These are phyloP conservation scores for Mallotus villosus DNA, from an alignment of 2,797 vertebrate species.

Conservation along the genomic window DNA sequence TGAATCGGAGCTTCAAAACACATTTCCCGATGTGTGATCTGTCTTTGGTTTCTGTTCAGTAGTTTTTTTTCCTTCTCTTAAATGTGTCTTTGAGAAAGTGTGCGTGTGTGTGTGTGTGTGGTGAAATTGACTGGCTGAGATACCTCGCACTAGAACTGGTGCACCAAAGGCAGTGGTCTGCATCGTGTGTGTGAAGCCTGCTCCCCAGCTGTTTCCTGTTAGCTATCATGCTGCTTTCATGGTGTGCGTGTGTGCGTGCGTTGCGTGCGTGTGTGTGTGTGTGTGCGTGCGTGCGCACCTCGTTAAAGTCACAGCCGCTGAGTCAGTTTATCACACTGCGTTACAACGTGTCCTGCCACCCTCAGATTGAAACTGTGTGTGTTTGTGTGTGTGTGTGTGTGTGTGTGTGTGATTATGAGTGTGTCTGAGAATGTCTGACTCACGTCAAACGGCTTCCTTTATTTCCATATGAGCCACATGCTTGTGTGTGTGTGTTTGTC, in stretches of 20 bases:
- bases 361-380: slow-evolving; percentile 21
- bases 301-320: slow-evolving; percentile 56
- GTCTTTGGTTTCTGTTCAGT: too few relatives aligned
- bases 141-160: too few relatives aligned
- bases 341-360: slow-evolving; percentile 54
- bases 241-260: slow-evolving; percentile 34
- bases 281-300: slow-evolving; percentile 36
- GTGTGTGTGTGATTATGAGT: background rate
- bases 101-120: slow-evolving; percentile 21
- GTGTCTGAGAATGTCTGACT: slow-evolving; percentile 3
- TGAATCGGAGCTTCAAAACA: too few relatives aligned
- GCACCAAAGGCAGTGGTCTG: too few relatives aligned
- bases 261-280: slow-evolving; percentile 2
- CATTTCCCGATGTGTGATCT: too few relatives aligned
- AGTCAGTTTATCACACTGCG: slow-evolving; percentile 64
- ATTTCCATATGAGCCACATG: background rate
- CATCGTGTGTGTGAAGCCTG: slow-evolving; percentile 42
- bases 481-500: slow-evolving; percentile 13
- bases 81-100: too few relatives aligned
- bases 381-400: background rate
- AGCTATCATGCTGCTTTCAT: slow-evolving; percentile 65
- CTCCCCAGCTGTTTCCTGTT: slow-evolving; percentile 79
- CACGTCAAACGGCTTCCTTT: background rate
- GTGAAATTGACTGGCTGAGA: too few relatives aligned
- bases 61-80: too few relatives aligned